Base-by-base conservation (phyloP, 2,113 vertebrate genomes). In the Sardina pilchardus region DNA sequence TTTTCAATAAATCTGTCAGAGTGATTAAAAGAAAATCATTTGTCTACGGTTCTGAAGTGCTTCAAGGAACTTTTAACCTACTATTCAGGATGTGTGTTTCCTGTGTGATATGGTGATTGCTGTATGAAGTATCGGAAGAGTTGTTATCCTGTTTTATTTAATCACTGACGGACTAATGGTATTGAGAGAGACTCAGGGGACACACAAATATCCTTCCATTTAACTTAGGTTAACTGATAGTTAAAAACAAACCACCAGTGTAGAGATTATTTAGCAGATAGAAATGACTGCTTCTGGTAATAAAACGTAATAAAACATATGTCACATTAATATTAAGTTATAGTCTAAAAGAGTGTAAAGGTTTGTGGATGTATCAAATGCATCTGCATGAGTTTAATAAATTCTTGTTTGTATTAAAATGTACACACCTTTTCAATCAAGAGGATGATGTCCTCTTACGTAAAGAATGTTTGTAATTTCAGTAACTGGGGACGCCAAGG, bases 61-160 rank as follows among this genome's bases (percentile, higher is more conserved):
- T 81, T 91, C 83, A 87, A 86, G 88, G 83, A 44, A 80, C 14
- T 82, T 1, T 59, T 19, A 14, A 43, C 10, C 43, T 24, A 42
- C 30, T 10, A 84, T 45, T 81, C 81, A 88, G 87, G 78, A 85
- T 89, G 85, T 67, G 84, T 45, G 84, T 85, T 80, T 89, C 86
- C 86, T 86, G 88, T 89, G 81, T 85, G 81, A 34, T 44, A 80
- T 82, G 42, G 36, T 56, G 75, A 86, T 85, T 86, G 80, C 36
- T 30, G 24, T 50, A 39, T 24, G 44, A 47, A n/a, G 53, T 43
- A 30, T 45, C 56, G 71, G 81, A 34, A 75, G 12, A 50, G n/a
- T 24, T 56, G 26, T 45, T 21, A 26, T 89, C 47, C 59, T 84
- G 53, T 83, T 85, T 67, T 86, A 82, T 45, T 53, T 24, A 71